Evolutionary conservation across 2,888 invertebrate species (phyloP).

Genomic region (Aproaerema taeniolella): DNA sequence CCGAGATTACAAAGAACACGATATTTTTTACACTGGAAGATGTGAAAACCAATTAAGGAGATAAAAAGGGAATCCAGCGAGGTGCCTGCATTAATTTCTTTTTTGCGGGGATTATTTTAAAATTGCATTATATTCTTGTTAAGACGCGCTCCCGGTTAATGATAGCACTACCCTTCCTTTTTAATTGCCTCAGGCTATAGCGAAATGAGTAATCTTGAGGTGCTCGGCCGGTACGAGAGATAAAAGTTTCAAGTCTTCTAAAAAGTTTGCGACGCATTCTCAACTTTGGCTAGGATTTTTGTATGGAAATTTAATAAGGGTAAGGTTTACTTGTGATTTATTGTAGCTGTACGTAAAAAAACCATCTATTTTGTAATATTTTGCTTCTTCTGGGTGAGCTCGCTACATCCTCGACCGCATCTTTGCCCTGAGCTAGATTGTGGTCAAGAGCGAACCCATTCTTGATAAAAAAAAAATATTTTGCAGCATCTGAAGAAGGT

Average conservation of each 20-base stretch:
- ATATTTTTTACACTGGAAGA: constrained; percentile 77
- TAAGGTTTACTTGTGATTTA: too few relatives aligned
- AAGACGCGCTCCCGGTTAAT: constrained; percentile 72
- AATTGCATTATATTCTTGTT: constrained; percentile 78
- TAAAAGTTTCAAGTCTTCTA: constrained; percentile 57
- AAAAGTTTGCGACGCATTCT: constrained; percentile 21
- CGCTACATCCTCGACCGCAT: too few relatives aligned
- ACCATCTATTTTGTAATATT: too few relatives aligned
- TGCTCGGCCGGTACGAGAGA: constrained; percentile 56
- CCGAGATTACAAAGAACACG: constrained; percentile 77
- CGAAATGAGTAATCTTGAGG: constrained; percentile 74
- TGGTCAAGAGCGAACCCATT: too few relatives aligned
- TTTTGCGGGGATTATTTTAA: constrained; percentile 77
- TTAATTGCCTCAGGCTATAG: constrained; percentile 75
- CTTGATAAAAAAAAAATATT: too few relatives aligned
- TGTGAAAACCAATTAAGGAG: constrained; percentile 79
- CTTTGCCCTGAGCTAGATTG: too few relatives aligned
- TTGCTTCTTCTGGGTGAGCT: too few relatives aligned
- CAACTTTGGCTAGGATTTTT: constrained; percentile 5
- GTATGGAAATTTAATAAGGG: constrained; percentile 1
- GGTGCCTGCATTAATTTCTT: constrained; percentile 77
- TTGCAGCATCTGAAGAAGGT: too few relatives aligned
- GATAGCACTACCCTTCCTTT: constrained; percentile 75
- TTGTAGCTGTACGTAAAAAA: too few relatives aligned
- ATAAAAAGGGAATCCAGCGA: constrained; percentile 75